Evolutionary conservation across 2,113 vertebrate genomes (phyloP), one percentile per base, ranked within the genome.

Genomic region (rabbit (Oryctolagus cuniculus)): DNA sequence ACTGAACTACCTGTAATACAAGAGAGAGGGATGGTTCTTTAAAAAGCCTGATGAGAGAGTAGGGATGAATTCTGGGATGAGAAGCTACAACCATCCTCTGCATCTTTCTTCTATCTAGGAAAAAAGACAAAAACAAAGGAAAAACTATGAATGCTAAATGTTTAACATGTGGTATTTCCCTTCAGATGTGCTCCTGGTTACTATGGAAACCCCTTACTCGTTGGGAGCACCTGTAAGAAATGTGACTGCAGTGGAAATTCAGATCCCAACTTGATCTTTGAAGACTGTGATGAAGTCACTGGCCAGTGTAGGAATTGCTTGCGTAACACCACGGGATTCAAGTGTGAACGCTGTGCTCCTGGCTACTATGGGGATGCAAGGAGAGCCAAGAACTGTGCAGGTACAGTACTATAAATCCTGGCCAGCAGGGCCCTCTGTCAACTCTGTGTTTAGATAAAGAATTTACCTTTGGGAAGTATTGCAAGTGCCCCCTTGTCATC

Each of bases 171-270:
- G 93, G 58, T 95, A 97, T 97, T 96, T 91, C 95, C 49, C 95
- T 98, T 95, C 89, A 99, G 99, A 97, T 99, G 99, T 94, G 99
- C 99, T 79, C 99, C 99, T 0, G 99, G 99, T 98, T 99, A 99
- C 98, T 99, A 99, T 96, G 99, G 99, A 93, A 99, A 99, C 98
- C 99, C 99, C 3, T 98, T 99, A 97, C 95, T 96, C 6, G 96
- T 98, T 12, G 99, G 99, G 94, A 98, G 98, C 93, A 98, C 98
- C 95, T 99, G 99, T 89, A 99, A 98, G 98, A 99, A 99, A 98
- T 99, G 99, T 16, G 98, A 99, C 97, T 99, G 99, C 97, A 99
- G 99, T 19, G 99, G 99, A 75, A 99, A 99, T 98, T 99, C 99
- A 0, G 99, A 99, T 97, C 99, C 99, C 64, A 99, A 99, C 97